Evolutionary conservation across 2,888 invertebrate species (phyloP), one percentile per base, ranked within the genome.

Genomic region (Drosophila meridionalis): DNA sequence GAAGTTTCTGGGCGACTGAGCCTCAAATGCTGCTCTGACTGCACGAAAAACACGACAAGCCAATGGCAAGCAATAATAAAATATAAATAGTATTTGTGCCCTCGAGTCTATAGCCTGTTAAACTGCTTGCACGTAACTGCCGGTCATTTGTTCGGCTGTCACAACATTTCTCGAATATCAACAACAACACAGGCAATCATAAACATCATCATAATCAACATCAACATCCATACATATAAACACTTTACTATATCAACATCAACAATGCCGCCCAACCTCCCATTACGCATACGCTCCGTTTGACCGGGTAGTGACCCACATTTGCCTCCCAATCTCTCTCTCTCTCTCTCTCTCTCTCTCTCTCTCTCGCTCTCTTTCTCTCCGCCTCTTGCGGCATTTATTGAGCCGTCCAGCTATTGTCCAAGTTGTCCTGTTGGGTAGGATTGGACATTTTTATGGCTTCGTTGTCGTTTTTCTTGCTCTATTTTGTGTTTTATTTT

Each of bases 401-500:
- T 74, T 77, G 74, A 67, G 67, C 58, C 47, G 70, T 68, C 76
- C 68, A 66, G 50, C 62, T 68, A 72, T 68, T 62, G 64, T 61
- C 76, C 61, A 28, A 14, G 20, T 7, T 57, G 57, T 62, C 45
- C 67, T n/a, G 14, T 66, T 32, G 65, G 26, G 60, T 73, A 36
- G 63, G 57, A 63, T 78, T 82, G 64, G 80, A 70, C 80, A 82
- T 82, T 88, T 87, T 85, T 82, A 84, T 87, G 84, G 83, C 80
- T 83, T 84, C 81, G 78, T 80, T 87, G 86, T 83, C 83, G 83
- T 84, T 86, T 77, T 76, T 76, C 76, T 45, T 14, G 43, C 8
- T 14, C 32, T 1, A 14, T 43, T 57, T 32, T 20, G 28, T 12
- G 56, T 53, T 61, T 78, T 7, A 42, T 42, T 42, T n/a, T 11